Evolutionary conservation across 2,113 vertebrate species (phyloP).

Genomic region (Gorilla gorilla): DNA sequence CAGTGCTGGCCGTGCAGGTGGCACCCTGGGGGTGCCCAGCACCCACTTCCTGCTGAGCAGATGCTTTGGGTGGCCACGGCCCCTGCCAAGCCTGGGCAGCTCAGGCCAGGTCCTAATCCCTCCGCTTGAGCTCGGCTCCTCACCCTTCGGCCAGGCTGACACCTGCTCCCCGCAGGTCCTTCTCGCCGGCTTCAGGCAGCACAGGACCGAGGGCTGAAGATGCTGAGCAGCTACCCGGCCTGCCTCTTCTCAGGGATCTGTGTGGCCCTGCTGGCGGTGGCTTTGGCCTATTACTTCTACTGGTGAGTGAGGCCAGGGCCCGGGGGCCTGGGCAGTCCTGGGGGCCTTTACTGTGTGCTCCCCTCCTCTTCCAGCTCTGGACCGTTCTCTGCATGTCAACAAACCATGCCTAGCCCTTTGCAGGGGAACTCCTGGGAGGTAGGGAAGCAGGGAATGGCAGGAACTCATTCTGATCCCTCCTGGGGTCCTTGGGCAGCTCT

Average conservation of each 20-base stretch:
- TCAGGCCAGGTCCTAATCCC: constrained; percentile 56
- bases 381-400: background rate
- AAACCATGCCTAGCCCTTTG: background rate
- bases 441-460: accelerated
- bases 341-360: background rate
- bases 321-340: background rate
- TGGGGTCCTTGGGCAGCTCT: no score
- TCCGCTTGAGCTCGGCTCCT: constrained; percentile 68
- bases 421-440: accelerated
- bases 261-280: constrained; percentile 74
- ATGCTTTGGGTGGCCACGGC: accelerated
- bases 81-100: accelerated
- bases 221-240: constrained; percentile 80
- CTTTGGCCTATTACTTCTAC: constrained; percentile 87
- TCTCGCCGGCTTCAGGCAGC: accelerated
- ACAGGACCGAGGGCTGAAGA: background rate
- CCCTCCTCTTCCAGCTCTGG: no score
- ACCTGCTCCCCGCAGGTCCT: accelerated
- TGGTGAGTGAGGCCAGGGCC: constrained; percentile 82
- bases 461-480: accelerated
- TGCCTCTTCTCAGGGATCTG: constrained; percentile 87
- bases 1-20: background rate
- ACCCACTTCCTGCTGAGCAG: background rate
- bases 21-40: background rate
- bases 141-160: background rate